Evolutionary conservation across 1,140 invertebrate genomes (phyloP).

Genomic region (Trachelipus rathkii): DNA sequence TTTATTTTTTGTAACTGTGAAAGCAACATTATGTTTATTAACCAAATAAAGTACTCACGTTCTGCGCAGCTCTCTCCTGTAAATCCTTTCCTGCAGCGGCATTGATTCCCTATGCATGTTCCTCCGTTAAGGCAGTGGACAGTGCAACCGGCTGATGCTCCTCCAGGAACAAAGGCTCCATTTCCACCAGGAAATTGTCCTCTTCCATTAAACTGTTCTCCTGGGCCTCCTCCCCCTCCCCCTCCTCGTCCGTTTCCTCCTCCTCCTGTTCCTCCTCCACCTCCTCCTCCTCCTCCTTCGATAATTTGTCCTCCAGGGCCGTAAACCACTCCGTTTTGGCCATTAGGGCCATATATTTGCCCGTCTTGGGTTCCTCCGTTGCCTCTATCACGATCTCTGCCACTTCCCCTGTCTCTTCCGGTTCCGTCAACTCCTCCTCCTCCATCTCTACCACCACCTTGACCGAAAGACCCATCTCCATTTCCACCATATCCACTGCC

Average conservation of each 20-base stretch:
- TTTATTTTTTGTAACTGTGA: no score
- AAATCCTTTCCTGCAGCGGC: constrained; percentile 68
- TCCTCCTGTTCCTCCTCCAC: no score
- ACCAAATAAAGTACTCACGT: constrained; percentile 60
- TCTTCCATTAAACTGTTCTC: no score
- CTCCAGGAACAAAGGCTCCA: no score
- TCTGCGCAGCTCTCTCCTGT: constrained; percentile 72
- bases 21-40: no score
- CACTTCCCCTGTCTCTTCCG: constrained; percentile 50
- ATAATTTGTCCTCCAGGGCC: no score
- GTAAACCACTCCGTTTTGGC: no score
- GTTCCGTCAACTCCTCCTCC: constrained; percentile 65
- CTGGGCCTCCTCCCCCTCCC: no score
- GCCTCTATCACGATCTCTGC: constrained; percentile 30
- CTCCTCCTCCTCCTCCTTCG: no score
- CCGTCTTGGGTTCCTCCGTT: neutral
- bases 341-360: no score
- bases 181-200: no score
- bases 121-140: constrained; percentile 68
- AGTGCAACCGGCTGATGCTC: neutral
- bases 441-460: constrained; percentile 65
- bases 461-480: neutral
- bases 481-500: neutral
- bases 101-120: constrained; percentile 65
- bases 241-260: no score